Base-by-base conservation (phyloP, 2,113 vertebrate species). In the Percina caprodes region DNA sequence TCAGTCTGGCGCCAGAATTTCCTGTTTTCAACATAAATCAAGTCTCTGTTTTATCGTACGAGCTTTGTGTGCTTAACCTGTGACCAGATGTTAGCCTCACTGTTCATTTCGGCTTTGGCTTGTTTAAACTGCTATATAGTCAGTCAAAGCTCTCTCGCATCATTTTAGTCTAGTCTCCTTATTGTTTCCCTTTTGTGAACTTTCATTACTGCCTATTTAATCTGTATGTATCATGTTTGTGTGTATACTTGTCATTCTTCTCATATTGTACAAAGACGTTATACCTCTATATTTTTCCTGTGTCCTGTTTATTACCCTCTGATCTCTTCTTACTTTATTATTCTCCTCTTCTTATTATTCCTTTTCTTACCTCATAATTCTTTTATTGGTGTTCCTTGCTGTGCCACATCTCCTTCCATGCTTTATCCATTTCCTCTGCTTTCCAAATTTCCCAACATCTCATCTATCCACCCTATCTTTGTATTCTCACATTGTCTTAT, bases 21-120 rank as follows among this genome's bases (percentile, higher is more conserved):
- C 93, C 94, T 93, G 92, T 94, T 94, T 93, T 90, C 48, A 68
- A 60, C 73, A 81, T 83, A 88, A 90, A 91, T 91, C 86, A 73
- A 15, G 58, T 72, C 74, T 75, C 35, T 71, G 83, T 83, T 88
- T 91, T 80, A 76, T 91, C 23, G 33, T 70, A 69, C 6, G 14
- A 73, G 67, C 65, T 70, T 59, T 71, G 69, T 72, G 61, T 89
- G 68, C 52, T 77, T 85, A 82, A 87, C 87, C 83, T 86, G 70
- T 85, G 83, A 39, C 82, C 81, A 68, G 45, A 85, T 69, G 58
- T 87, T 78, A 83, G 74, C 55, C 66, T 62, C 67, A 6, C 55
- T 56, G 26, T 80, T 85, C 49, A 69, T 69, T 73, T 72, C 54
- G 56, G 14, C 30, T 9, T 62, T 63, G 15, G 9, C 35, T 82